phyloP scores from a whole-genome alignment of 1,140 invertebrate genomes.

The Drosophila subobscura region DNA sequence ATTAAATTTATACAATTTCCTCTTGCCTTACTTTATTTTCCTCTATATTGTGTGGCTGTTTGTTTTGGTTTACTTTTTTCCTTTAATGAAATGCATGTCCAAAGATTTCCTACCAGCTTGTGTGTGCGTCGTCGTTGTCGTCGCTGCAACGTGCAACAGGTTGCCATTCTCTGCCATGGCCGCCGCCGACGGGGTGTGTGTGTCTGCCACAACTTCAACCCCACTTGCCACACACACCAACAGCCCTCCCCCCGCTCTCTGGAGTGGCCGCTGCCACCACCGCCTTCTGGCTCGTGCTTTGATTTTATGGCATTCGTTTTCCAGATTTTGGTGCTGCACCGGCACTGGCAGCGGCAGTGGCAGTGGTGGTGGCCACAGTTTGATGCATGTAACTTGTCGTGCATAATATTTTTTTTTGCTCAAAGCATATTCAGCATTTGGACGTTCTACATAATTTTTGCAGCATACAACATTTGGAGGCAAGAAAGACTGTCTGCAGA shows the following conservation, averaged over 20 bases:
- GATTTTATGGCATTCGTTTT: constrained; percentile 71
- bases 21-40: neutral
- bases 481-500: constrained; percentile 18
- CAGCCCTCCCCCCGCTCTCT: constrained; percentile 1
- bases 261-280: constrained; percentile 3
- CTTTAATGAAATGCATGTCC: constrained; percentile 61
- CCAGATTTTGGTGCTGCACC: constrained; percentile 40
- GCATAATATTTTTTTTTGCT: constrained; percentile 64
- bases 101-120: constrained; percentile 40
- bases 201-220: neutral
- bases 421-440: constrained; percentile 69
- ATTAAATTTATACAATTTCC: neutral
- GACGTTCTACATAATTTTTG: constrained; percentile 71
- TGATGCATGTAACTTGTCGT: constrained; percentile 77
- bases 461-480: constrained; percentile 26
- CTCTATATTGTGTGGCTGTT: neutral
- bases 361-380: constrained; percentile 53
- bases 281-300: constrained; percentile 60
- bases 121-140: constrained; percentile 25
- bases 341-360: neutral
- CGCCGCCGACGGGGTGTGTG: constrained; percentile 13
- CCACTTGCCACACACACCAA: neutral
- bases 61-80: constrained; percentile 21
- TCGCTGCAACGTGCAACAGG: constrained; percentile 53
- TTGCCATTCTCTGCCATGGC: constrained; percentile 48